Base-by-base conservation (phyloP, 2,797 vertebrate species). In the Anas acuta region DNA sequence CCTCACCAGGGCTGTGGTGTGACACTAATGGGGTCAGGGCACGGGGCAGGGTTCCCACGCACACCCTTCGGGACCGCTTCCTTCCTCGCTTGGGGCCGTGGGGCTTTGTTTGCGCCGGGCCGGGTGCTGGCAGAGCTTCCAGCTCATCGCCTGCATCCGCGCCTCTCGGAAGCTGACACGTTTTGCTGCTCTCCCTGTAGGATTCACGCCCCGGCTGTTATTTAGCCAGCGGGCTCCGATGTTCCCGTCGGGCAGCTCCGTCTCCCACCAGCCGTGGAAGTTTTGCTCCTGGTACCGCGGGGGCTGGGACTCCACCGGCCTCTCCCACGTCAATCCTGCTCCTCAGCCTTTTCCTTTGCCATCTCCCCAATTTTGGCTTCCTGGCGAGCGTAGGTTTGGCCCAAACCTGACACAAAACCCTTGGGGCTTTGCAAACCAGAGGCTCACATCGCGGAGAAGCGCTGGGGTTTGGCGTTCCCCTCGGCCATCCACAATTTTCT, bases 251-350 rank as follows among this genome's bases (percentile, higher is more conserved):
- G 41, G 72, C 66, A 37, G 72, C 73, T 57, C 25, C 2, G 0
- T 33, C 30, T 67, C 57, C 15, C 19, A 13, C 10, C 33, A 26
- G 47, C 5, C 7, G 13, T 13, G 16, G 45, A 26, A 57, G 26
- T 43, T n/a, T 71, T 17, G 43, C 26, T 47, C 26, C 53, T 14
- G 8, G 45, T 28, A 17, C 47, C 13, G 13, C 47, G 23, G 22
- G 23, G 47, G 47, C 12, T 49, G 47, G 47, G 47, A 49, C 22
- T 49, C 47, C 22, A 21, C 39, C 28, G 21, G 3, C 60, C 43
- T 21, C 18, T 22, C 53, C 6, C 0, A 35, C 17, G 37, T 2
- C 37, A 51, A 22, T 13, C 17, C 45, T 0, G 13, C 45, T 32
- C 83, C 45, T 5, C 3, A 8, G 35, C 21, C 22, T 22, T 61